These are phyloP conservation scores for Harmothoe impar DNA, from an alignment of 2,888 invertebrate species.

Conservation along the genomic window DNA sequence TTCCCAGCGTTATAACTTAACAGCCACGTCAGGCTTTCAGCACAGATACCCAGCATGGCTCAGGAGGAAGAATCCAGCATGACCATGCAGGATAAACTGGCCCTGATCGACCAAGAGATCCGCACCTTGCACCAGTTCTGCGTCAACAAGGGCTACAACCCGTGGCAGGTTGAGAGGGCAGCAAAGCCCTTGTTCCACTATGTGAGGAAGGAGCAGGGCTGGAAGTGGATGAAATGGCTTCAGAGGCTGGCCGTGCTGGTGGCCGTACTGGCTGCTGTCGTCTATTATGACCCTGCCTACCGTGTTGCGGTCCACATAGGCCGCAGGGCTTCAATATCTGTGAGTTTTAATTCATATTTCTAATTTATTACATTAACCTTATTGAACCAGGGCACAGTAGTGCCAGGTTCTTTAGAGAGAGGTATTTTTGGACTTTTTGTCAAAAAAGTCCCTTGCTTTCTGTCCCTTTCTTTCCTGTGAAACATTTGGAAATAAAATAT, in stretches of 20 bases:
- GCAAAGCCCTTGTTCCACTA: slow-evolving; percentile 71
- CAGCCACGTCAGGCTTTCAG: not conserved
- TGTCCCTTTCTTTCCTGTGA: too few relatives aligned
- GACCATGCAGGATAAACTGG: slow-evolving; percentile 72
- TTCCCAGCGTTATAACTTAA: too few relatives aligned
- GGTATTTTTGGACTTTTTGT: too few relatives aligned
- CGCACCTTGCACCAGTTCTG: slow-evolving; percentile 73
- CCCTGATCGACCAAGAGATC: slow-evolving; percentile 74
- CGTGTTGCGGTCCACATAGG: slow-evolving; percentile 65
- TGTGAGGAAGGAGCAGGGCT: slow-evolving; percentile 66
- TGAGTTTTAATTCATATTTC: slow-evolving; percentile 59
- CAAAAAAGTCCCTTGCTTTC: too few relatives aligned
- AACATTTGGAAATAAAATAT: too few relatives aligned
- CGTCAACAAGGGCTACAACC: slow-evolving; percentile 72
- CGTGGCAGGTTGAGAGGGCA: slow-evolving; percentile 71
- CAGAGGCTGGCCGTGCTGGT: slow-evolving; percentile 67
- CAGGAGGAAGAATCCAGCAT: slow-evolving; percentile 45
- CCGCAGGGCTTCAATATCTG: slow-evolving; percentile 70
- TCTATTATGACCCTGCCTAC: slow-evolving; percentile 71
- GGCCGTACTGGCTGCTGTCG: slow-evolving; percentile 64
- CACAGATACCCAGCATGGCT: not conserved
- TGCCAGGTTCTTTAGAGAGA: too few relatives aligned
- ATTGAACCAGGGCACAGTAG: too few relatives aligned
- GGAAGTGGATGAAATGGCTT: slow-evolving; percentile 67
- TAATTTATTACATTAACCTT: too few relatives aligned